These are phyloP conservation scores for Diorhabda elongata DNA, from an alignment of 1,140 invertebrate genomes.

Conservation along the genomic window DNA sequence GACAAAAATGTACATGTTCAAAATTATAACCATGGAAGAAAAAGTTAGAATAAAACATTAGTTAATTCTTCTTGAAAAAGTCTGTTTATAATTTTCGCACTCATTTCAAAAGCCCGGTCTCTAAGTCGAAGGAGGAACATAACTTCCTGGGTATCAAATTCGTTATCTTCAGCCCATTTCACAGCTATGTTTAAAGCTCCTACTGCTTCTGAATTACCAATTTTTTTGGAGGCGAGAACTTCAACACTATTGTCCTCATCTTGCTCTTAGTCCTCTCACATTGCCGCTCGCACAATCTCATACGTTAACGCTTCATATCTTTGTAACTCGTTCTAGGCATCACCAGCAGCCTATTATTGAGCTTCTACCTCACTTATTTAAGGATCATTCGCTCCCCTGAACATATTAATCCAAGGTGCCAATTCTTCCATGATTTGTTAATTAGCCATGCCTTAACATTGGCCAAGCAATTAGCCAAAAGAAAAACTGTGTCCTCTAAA, in stretches of 20 bases:
- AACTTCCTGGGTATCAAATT: slow-evolving; percentile 15
- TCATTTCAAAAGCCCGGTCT: slow-evolving; percentile 10
- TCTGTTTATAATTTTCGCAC: slow-evolving; percentile 8
- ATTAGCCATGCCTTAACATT: slow-evolving; percentile 14
- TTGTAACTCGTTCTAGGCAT: neutral
- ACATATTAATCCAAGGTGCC: slow-evolving; percentile 7
- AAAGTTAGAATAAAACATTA: slow-evolving; percentile 7
- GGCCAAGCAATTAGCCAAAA: slow-evolving; percentile 20
- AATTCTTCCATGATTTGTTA: slow-evolving; percentile 22
- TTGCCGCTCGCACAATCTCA: too few species aligned
- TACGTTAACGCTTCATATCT: slow-evolving; percentile 9
- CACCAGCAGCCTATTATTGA: slow-evolving; percentile 11
- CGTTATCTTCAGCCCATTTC: slow-evolving; percentile 7
- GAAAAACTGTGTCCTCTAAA: slow-evolving; percentile 23
- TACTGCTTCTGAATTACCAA: neutral
- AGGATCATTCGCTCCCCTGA: slow-evolving; percentile 12
- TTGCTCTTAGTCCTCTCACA: too few species aligned
- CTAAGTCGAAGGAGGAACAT: slow-evolving; percentile 4
- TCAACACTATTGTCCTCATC: too few species aligned
- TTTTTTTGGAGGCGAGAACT: neutral
- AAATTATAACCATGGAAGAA: slow-evolving; percentile 2
- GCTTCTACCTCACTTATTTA: slow-evolving; percentile 11
- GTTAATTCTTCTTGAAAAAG: slow-evolving; percentile 10
- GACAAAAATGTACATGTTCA: neutral
- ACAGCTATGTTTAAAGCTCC: neutral